Percentiles rank a stretch among this genome's conserved stretches.
phyloP scores from a whole-genome alignment of 2,888 invertebrate genomes.

The Archips xylosteana region DNA sequence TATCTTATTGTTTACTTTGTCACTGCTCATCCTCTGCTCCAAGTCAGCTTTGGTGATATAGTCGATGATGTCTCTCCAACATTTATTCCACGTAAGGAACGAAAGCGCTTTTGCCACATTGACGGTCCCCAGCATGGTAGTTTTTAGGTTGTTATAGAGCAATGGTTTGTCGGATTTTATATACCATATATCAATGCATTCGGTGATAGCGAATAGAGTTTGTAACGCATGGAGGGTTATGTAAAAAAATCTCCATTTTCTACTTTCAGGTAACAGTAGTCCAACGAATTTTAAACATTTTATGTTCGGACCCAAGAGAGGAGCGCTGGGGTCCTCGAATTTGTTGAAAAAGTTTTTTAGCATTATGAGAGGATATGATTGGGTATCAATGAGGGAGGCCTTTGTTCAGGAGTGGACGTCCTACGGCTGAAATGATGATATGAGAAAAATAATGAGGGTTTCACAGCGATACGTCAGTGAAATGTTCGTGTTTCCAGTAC shows the following conservation, averaged over 20 bases:
- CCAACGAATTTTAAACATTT: conserved; percentile 1
- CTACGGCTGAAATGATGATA: too few relatives aligned
- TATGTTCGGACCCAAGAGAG: not conserved
- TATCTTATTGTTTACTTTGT: not conserved
- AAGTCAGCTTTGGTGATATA: not conserved
- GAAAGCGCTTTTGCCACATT: not conserved
- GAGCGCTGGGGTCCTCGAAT: not conserved
- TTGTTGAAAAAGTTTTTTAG: not conserved
- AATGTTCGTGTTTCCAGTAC: too few relatives aligned
- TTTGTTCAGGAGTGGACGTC: too few relatives aligned
- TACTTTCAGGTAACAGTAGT: not conserved
- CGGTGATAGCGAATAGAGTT: not conserved
- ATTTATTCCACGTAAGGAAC: not conserved
- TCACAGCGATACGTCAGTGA: too few relatives aligned
- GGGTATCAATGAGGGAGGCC: too few relatives aligned
- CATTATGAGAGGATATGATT: not conserved
- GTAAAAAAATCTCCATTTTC: not conserved
- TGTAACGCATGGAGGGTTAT: not conserved
- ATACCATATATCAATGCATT: not conserved
- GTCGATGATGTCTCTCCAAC: not conserved
- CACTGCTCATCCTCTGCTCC: not conserved
- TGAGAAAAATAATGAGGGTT: too few relatives aligned
- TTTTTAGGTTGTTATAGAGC: not conserved
- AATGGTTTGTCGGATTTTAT: not conserved
- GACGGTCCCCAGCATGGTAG: not conserved